Percentiles rank a stretch among this genome's conserved stretches.
These are phyloP conservation scores for Drosophila acutilabella DNA, from an alignment of 2,888 invertebrate genomes.

Conservation along the genomic window DNA sequence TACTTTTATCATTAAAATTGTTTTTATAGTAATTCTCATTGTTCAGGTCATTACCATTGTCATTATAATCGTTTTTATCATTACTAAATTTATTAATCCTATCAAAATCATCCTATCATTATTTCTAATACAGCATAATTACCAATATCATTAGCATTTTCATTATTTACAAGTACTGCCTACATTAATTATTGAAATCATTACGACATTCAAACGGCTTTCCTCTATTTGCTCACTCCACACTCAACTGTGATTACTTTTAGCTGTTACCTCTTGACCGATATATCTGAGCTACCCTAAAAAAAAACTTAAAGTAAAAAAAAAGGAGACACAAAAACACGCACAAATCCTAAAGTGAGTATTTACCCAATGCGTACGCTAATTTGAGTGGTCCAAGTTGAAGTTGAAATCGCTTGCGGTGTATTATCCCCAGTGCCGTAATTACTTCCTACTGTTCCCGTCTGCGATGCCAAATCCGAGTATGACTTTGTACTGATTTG, in stretches of 20 bases:
- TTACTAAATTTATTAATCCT: no score
- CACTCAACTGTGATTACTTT: no score
- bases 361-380: constrained; percentile 61
- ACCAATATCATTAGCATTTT: no score
- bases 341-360: constrained; percentile 62
- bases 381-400: constrained; percentile 40
- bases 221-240: no score
- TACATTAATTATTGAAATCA: no score
- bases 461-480: not conserved
- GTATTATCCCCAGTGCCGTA: constrained; percentile 33
- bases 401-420: constrained; percentile 26
- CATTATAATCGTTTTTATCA: no score
- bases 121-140: no score
- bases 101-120: no score
- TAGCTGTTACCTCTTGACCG: not conserved
- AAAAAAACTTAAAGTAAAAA: not conserved
- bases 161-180: no score
- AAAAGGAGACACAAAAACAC: constrained; percentile 33
- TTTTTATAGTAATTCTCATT: not conserved
- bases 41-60: no score
- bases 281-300: not conserved
- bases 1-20: no score
- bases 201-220: no score
- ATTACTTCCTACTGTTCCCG: constrained; percentile 49
- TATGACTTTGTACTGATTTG: not conserved